These are phyloP conservation scores for Aselliscus stoliczkanus DNA, from an alignment of 2,797 vertebrate genomes.

Conservation along the genomic window DNA sequence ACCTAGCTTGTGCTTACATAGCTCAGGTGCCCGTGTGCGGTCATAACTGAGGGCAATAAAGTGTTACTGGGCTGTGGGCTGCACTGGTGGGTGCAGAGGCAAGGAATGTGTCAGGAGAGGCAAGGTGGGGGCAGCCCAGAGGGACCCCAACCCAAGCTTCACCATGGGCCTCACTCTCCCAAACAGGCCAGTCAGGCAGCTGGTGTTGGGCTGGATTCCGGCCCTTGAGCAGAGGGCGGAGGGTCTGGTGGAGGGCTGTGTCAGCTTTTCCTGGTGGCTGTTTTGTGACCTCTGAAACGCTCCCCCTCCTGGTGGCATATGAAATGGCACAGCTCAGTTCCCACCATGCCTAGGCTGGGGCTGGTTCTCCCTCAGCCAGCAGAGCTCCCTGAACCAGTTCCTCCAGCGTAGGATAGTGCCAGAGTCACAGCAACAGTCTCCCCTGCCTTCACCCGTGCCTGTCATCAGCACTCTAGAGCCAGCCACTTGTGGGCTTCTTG, in stretches of 20 bases:
- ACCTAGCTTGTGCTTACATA: background rate
- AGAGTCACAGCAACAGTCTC: background rate
- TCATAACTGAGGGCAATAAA: accelerated
- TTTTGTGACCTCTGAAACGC: background rate
- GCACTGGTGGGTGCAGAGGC: background rate
- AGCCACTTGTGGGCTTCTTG: background rate
- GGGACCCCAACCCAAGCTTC: background rate
- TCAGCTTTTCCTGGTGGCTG: background rate
- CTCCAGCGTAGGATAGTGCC: background rate
- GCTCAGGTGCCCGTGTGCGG: accelerated
- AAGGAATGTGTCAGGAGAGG: background rate
- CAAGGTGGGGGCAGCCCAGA: no score
- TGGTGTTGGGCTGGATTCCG: background rate
- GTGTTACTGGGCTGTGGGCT: background rate
- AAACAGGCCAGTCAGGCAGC: background rate
- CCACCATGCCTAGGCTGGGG: background rate
- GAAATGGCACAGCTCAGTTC: background rate
- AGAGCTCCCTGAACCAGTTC: background rate
- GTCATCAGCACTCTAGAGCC: background rate
- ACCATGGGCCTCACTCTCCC: background rate
- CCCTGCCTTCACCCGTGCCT: background rate
- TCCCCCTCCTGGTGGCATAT: background rate
- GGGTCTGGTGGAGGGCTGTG: background rate
- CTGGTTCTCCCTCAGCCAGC: background rate
- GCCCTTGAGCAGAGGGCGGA: background rate